Evolutionary conservation across 2,797 vertebrate species (phyloP), one percentile per base, ranked within the genome.

Genomic region (Pangasius djambal): DNA sequence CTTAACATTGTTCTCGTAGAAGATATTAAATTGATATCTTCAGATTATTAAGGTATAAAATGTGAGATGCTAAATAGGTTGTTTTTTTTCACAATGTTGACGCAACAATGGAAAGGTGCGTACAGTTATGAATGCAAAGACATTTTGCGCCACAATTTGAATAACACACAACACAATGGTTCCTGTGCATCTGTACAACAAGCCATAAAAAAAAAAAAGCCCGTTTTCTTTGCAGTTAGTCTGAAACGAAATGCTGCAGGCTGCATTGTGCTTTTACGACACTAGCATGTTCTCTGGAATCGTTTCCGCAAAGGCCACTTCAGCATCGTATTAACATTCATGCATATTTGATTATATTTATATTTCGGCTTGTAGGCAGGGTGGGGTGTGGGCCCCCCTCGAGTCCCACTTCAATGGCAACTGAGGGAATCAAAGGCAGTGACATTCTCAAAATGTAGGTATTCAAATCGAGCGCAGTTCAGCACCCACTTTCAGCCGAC

Each of bases 301-400:
- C 74, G 65, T 84, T 88, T 88, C 85, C 75, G 48, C n/a, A 82
- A 84, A 86, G 86, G 61, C 69, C 78, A 87, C 85, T 81, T 84
- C n/a, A 85, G 69, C n/a, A 67, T 63, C 90, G 88, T 81, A 89
- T 89, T 89, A 89, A 85, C 67, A 83, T 83, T 90, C 88, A 91
- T 88, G 88, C 85, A 88, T 90, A 90, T 91, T 88, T 88, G 69
- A 91, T 86, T 86, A 65, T 90, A 86, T 89, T 91, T 91, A 88
- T 89, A 89, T 89, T 89, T 83, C 37, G 22, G 83, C 70, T 89
- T 86, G 78, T 75, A 57, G 85, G 44, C 84, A 10, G 55, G 74
- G 65, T 65, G 65, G 86, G 84, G 86, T 50, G 65, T 85, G 61
- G 86, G 18, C 25, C 78, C 81, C 86, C 65, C 83, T 70, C 59